Evolutionary conservation across 2,113 vertebrate genomes (phyloP).

Genomic region (Oceanodroma tethys): DNA sequence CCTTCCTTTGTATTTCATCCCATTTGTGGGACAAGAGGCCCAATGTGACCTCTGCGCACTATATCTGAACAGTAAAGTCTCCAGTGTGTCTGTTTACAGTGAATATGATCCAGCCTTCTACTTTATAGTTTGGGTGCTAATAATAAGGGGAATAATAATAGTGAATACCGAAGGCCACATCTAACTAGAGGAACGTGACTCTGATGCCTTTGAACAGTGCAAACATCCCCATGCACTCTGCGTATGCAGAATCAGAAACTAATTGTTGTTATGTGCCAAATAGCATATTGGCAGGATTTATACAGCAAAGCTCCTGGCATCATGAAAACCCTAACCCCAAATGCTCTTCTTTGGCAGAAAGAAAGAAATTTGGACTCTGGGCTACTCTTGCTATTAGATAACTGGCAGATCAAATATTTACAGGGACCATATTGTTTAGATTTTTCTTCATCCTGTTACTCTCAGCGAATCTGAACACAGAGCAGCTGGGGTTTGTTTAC

Average conservation of each 20-base stretch:
- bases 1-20: neutral
- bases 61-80: neutral
- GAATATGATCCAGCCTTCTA: neutral
- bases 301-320: conserved; percentile 43
- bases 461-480: conserved; percentile 48
- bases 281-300: conserved; percentile 51
- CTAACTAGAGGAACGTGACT: neutral
- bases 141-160: neutral
- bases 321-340: conserved; percentile 45
- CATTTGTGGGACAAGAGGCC: neutral
- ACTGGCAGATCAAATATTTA: conserved; percentile 70
- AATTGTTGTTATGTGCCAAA: conserved; percentile 40
- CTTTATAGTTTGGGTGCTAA: neutral
- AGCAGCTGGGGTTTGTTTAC: conserved; percentile 57
- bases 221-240: neutral
- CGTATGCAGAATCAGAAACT: neutral
- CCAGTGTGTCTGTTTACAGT: neutral
- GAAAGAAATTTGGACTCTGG: conserved; percentile 36
- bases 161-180: neutral
- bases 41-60: accelerated
- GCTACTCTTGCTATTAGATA: conserved; percentile 50
- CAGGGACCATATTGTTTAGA: conserved; percentile 65
- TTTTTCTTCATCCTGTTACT: conserved; percentile 55
- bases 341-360: conserved; percentile 45
- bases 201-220: neutral